Conservation (phyloP, 2,888 invertebrate genomes). For the Pyrrhia umbra region DNA sequence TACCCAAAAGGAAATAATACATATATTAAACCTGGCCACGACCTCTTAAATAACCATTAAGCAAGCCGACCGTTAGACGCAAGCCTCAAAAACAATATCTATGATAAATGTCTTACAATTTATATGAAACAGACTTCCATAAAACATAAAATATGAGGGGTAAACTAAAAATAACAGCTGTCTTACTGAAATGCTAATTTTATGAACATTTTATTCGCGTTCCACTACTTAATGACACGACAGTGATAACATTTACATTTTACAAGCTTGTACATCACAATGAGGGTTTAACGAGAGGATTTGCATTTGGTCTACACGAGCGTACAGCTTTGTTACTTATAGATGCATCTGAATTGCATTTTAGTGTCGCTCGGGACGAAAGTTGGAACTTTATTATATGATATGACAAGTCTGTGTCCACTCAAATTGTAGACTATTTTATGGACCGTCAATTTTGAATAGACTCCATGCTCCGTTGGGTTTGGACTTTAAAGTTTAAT, state of each 20-base stretch:
- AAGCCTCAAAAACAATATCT: constrained; percentile 20
- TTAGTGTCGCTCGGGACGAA: background rate
- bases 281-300: constrained; percentile 46
- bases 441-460: background rate
- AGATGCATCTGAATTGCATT: constrained; percentile 55
- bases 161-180: constrained; percentile 40
- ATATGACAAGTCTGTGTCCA: background rate
- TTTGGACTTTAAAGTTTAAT: background rate
- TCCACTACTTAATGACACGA: constrained; percentile 63
- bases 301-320: constrained; percentile 55
- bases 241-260: constrained; percentile 74
- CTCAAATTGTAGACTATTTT: background rate
- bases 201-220: constrained; percentile 60
- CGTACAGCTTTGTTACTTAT: constrained; percentile 41
- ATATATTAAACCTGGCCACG: background rate
- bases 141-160: constrained; percentile 29
- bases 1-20: background rate
- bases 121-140: constrained; percentile 26
- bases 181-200: constrained; percentile 65
- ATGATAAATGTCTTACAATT: constrained; percentile 33
- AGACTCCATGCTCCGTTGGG: background rate
- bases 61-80: constrained; percentile 14
- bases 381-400: background rate
- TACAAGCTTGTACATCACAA: constrained; percentile 57
- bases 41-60: constrained; percentile 10